Evolutionary conservation across 2,888 invertebrate species (phyloP), one percentile per base, ranked within the genome.

Genomic region (Lapara coniferarum): DNA sequence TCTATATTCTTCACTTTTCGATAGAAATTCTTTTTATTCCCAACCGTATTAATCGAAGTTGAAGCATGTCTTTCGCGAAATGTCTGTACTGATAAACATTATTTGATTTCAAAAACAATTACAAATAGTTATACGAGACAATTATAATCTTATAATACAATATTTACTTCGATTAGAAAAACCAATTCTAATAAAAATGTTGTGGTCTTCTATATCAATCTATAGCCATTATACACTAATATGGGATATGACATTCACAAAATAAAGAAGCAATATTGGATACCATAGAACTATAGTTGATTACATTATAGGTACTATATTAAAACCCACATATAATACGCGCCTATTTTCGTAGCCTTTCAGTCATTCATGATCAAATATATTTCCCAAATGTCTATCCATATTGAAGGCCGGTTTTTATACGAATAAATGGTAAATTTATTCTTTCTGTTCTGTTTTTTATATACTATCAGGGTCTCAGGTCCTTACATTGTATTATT

Each of bases 391-490:
- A 71, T 71, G 71, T 63, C 63, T 63, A 25, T 71, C 57, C 68
- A 68, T 71, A 66, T 66, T 46, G 30, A 19, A 69, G 53, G 63
- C 63, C 44, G 59, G 52, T 71, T 69, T 70, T 71, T 59, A 66
- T 66, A 58, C 46, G 53, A 71, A 71, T 66, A 69, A 71, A 56
- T 66, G 68, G 69, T 66, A 66, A 66, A 71, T 71, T 71, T 71
- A 71, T 69, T 58, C 58, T 30, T 66, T 66, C 66, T 66, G 66
- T 53, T 46, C 16, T 69, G 58, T 51, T 53, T 66, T 19, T 67
- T 59, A 69, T 66, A 66, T 66, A 66, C 68, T 67, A 66, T 66
- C 52, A 56, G 66, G 58, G 52, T 52, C 53, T 66, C 52, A 56
- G 66, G 58, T 57, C 57, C 53, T 63, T 66, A 66, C 56, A 66